Evolutionary conservation across 2,113 vertebrate species (phyloP).

Genomic region (Pluvialis apricaria): DNA sequence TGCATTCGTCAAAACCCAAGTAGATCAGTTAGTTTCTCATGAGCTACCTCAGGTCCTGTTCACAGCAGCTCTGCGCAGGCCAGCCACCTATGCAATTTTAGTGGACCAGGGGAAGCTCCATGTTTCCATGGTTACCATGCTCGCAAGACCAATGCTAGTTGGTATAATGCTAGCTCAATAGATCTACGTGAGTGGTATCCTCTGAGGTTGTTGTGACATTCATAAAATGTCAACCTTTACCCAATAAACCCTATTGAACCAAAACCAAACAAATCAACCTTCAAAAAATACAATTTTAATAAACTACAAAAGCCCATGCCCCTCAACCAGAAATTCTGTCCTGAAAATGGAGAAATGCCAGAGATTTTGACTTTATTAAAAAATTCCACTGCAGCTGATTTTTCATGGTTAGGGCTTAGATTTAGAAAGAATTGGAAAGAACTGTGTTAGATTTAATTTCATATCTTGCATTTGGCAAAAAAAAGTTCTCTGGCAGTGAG

Average conservation of each 20-base stretch:
- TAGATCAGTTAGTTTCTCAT: background rate
- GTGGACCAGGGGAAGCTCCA: background rate
- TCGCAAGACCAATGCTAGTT: background rate
- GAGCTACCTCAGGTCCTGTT: background rate
- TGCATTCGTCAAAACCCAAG: background rate
- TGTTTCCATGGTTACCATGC: background rate
- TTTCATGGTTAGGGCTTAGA: background rate
- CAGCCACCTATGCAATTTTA: background rate
- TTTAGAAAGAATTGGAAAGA: background rate
- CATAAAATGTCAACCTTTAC: background rate
- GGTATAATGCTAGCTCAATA: background rate
- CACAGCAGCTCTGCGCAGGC: background rate
- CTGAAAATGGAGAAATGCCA: background rate
- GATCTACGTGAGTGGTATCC: background rate
- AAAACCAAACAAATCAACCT: background rate
- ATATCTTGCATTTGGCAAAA: background rate
- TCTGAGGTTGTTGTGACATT: slow-evolving; percentile 10
- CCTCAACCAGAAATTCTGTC: background rate
- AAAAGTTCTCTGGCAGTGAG: background rate
- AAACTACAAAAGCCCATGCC: background rate
- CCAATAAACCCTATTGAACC: background rate
- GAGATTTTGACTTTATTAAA: background rate
- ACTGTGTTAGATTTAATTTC: background rate
- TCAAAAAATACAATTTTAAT: background rate
- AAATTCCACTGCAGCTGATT: background rate